Base-by-base conservation (phyloP, 2,113 vertebrate genomes). In the Spizaetus ornatus region DNA sequence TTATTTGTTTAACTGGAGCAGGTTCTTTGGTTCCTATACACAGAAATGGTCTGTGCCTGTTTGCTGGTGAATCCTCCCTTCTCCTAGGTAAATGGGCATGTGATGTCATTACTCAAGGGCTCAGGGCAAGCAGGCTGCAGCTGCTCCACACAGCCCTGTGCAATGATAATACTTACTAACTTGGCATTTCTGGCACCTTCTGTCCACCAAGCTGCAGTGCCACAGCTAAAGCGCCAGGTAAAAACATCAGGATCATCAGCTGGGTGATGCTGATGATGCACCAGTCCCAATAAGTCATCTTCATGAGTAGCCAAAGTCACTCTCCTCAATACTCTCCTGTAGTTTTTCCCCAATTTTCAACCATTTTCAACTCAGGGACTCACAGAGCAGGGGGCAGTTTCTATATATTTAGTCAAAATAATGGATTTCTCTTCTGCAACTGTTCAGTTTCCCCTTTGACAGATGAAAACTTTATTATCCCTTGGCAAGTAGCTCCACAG, bases 101-200 rank as follows among this genome's bases (percentile, higher is more conserved):
- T 10, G 43, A 21, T 55, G 23, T 34, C 38, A 29, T 45, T 52
- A 27, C 13, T 14, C 26, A n/a, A 43, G 6, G 4, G 10, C 3
- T 2, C 0, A 2, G 31, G 16, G 9, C 1, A 1, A 83, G 42
- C 14, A 31, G 55, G 5, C 11, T 58, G 45, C 50, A 86, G 31
- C 17, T 72, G n/a, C 70, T 76, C 32, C 16, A 7, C 13, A 34
- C 11, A 74, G 36, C 13, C 15, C 47, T 79, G 20, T 61, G 45
- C 45, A 50, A 22, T 21, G n/a, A 4, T 8, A 19, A 4, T 53
- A 10, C 12, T 27, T 52, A 18, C 31, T 88, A 74, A 36, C 32
- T 79, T 38, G n/a, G 15, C 11, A 23, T 17, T 61, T 56, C 31
- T 81, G 83, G 22, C 29, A 73, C 6, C 34, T 88, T 7, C 34